These are phyloP conservation scores for Mamestra brassicae DNA, from an alignment of 2,888 invertebrate species.

Conservation along the genomic window DNA sequence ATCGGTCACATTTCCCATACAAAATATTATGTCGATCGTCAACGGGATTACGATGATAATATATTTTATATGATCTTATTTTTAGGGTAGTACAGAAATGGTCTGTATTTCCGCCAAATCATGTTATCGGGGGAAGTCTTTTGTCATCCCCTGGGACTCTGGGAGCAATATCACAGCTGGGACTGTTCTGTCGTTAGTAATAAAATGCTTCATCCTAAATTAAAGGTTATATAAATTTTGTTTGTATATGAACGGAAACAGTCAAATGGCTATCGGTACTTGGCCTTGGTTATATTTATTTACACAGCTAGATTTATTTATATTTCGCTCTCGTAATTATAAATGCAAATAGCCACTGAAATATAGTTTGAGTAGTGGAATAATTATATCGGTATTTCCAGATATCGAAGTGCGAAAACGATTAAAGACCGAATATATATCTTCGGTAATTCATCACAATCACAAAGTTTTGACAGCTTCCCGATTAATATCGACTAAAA, in stretches of 20 bases:
- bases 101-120: not conserved
- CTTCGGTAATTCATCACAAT: conserved; percentile 18
- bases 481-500: conserved; percentile 13
- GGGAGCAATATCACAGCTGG: not conserved
- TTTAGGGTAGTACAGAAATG: not conserved
- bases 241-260: conserved; percentile 4
- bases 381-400: not conserved
- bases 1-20: not conserved
- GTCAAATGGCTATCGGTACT: not conserved
- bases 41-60: not conserved
- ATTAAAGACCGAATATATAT: not conserved
- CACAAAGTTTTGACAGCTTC: conserved; percentile 14
- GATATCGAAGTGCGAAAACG: not conserved
- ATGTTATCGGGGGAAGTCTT: not conserved
- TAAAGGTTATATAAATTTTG: not conserved
- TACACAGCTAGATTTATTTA: conserved; percentile 4
- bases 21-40: not conserved
- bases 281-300: conserved; percentile 11
- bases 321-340: conserved; percentile 17
- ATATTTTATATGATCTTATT: not conserved
- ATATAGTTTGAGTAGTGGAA: not conserved
- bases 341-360: conserved; percentile 6
- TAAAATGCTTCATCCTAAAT: not conserved
- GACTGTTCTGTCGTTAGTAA: not conserved
- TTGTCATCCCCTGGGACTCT: not conserved